A percentile compares a stretch with the other conserved stretches of the same genome.
Conservation (phyloP, 2,113 vertebrate species). For the Poeciliopsis turrubarensis region DNA sequence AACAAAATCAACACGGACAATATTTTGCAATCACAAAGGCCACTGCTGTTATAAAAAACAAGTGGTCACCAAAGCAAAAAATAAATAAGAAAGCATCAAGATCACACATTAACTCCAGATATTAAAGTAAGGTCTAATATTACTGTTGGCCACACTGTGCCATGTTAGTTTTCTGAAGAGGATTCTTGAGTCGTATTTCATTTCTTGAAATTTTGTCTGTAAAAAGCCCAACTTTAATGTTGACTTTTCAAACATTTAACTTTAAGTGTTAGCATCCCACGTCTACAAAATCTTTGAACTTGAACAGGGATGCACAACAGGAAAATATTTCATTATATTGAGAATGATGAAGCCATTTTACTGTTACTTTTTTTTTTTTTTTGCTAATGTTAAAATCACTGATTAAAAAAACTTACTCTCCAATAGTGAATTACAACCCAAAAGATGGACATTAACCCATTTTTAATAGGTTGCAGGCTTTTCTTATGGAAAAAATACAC, state of each 20-base stretch:
- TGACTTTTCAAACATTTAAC: background rate
- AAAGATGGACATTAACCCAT: no score
- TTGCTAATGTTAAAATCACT: no score
- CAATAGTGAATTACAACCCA: no score
- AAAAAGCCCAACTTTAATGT: background rate
- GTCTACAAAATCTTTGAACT: background rate
- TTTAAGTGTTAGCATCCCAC: background rate
- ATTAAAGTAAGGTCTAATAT: no score
- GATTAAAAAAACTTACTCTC: no score
- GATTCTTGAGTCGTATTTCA: background rate
- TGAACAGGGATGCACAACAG: background rate
- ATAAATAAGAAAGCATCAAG: background rate
- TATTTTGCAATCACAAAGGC: constrained; percentile 5
- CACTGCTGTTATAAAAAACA: constrained; percentile 18
- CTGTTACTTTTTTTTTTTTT: background rate
- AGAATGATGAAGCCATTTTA: no score
- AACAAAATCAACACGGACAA: constrained; percentile 26
- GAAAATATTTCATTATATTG: background rate
- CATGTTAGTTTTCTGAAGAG: background rate
- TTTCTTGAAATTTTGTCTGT: background rate
- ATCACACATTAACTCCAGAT: background rate
- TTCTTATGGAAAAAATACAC: no score
- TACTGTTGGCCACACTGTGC: no score
- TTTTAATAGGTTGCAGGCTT: no score
- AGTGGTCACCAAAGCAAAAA: constrained; percentile 3